Percentiles rank a stretch among this genome's conserved stretches.
phyloP scores from a whole-genome alignment of 35 echinoderm and acorn worm genomes.

The Ptychodera flava region DNA sequence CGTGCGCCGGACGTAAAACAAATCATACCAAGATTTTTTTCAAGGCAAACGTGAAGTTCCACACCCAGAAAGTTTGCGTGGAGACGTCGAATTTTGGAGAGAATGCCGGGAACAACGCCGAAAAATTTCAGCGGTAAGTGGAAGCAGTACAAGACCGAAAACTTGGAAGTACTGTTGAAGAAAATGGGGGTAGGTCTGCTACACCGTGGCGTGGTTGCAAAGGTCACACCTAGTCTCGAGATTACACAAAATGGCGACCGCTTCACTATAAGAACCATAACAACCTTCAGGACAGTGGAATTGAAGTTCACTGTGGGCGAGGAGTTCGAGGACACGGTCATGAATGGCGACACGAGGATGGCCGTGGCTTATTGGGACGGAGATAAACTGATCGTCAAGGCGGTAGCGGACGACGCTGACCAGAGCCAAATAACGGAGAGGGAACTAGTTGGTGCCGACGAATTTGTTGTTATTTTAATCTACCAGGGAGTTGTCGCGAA shows the following conservation, averaged over 20 bases:
- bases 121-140: constrained; percentile 19
- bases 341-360: neutral
- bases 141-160: constrained; percentile 19
- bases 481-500: neutral
- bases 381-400: neutral
- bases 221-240: constrained; percentile 34
- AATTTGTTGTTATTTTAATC: neutral
- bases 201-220: constrained; percentile 4
- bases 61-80: too few species aligned
- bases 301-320: constrained; percentile 22
- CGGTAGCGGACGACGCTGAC: neutral
- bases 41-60: too few species aligned
- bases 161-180: constrained; percentile 10
- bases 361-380: neutral
- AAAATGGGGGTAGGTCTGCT: constrained; percentile 4
- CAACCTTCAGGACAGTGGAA: constrained; percentile 18
- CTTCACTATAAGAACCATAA: constrained; percentile 46
- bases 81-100: too few species aligned
- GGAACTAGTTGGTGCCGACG: neutral
- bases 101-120: constrained; percentile 6
- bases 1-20: too few species aligned
- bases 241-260: constrained; percentile 58
- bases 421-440: neutral
- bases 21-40: too few species aligned
- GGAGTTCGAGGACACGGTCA: constrained; percentile 15